phyloP scores from a whole-genome alignment of 2,113 vertebrate species.

The Salvelinus namaycush region DNA sequence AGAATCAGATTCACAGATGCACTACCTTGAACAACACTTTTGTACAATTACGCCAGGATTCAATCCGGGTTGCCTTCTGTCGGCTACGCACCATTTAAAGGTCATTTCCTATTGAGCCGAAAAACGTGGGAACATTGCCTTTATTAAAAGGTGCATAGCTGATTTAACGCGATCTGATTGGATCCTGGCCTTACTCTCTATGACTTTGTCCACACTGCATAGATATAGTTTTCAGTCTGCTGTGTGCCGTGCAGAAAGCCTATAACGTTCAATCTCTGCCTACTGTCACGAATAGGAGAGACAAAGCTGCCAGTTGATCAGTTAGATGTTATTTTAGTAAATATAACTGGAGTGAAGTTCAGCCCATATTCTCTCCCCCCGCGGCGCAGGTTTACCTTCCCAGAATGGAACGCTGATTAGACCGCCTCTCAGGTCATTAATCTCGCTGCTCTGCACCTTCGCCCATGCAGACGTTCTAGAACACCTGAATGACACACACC shows the following conservation, averaged over 20 bases:
- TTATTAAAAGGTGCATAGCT: background rate
- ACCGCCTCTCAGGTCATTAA: conserved; percentile 76
- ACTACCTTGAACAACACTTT: no score
- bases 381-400: conserved; percentile 73
- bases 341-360: conserved; percentile 57
- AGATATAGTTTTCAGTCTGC: no score
- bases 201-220: no score
- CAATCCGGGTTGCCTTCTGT: background rate
- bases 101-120: no score
- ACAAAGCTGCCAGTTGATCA: conserved; percentile 31
- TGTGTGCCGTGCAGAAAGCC: no score
- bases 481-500: background rate
- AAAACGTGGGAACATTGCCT: no score
- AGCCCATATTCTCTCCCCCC: conserved; percentile 55
- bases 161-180: no score
- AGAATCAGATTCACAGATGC: no score
- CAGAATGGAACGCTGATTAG: conserved; percentile 76
- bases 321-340: conserved; percentile 52
- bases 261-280: conserved; percentile 9
- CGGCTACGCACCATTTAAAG: no score
- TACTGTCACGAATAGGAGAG: conserved; percentile 6
- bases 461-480: conserved; percentile 16
- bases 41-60: background rate
- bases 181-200: no score
- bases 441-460: conserved; percentile 70